Conservation (phyloP, 1,140 invertebrate species). For the Oryzaephilus surinamensis region DNA sequence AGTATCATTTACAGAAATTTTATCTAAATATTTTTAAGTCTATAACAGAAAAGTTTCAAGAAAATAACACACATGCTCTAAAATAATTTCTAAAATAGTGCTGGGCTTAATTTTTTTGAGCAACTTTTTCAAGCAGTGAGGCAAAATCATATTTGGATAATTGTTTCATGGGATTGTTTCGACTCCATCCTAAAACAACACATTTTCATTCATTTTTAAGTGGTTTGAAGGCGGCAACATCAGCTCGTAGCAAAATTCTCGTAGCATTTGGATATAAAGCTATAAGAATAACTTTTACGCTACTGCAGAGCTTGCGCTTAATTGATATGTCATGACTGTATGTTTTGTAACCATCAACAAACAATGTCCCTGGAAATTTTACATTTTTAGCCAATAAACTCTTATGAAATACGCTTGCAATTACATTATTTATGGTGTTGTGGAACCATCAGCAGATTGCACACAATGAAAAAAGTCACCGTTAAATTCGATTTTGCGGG, state of each 20-base stretch:
- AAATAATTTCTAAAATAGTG: conserved; percentile 1
- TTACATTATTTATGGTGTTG: conserved; percentile 26
- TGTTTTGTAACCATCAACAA: conserved; percentile 34
- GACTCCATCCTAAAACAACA: background rate
- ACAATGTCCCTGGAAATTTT: conserved; percentile 34
- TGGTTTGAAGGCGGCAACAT: conserved; percentile 31
- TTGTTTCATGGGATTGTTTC: background rate
- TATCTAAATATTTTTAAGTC: background rate
- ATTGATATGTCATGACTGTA: conserved; percentile 24
- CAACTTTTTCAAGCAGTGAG: background rate
- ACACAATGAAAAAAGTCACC: conserved; percentile 25
- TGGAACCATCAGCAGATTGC: conserved; percentile 19
- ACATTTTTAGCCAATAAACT: too few species aligned
- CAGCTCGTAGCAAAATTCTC: conserved; percentile 32
- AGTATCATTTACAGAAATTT: background rate
- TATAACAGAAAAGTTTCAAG: background rate
- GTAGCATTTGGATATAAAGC: conserved; percentile 33
- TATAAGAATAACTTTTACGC: conserved; percentile 28
- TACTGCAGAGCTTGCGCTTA: conserved; percentile 26
- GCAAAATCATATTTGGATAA: background rate
- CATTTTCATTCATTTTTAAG: conserved; percentile 27
- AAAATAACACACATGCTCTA: conserved; percentile 1
- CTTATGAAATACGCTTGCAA: conserved; percentile 28
- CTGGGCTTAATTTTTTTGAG: background rate
- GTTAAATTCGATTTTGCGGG: conserved; percentile 26